These are phyloP conservation scores for Tetheella fluctuosa DNA, from an alignment of 2,888 invertebrate species.

Conservation along the genomic window DNA sequence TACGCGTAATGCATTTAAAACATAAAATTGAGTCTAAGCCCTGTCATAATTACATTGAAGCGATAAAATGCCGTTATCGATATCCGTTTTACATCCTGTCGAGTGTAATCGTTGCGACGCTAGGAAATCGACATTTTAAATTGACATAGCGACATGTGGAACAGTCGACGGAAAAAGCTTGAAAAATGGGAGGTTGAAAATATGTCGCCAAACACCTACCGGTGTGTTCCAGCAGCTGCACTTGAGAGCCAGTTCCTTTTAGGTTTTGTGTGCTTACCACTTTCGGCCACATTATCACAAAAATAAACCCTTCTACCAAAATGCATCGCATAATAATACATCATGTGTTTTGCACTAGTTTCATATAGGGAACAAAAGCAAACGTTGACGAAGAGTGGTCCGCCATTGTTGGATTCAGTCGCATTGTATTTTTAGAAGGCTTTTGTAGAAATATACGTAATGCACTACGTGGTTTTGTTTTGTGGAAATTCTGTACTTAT, in stretches of 20 bases:
- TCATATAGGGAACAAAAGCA: slow-evolving; percentile 2
- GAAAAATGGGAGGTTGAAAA: background rate
- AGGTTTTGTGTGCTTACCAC: too few species aligned
- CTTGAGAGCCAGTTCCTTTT: too few species aligned
- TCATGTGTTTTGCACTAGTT: background rate
- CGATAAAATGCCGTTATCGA: background rate
- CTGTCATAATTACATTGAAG: background rate
- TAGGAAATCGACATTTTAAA: slow-evolving; percentile 8
- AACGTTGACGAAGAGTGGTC: slow-evolving; percentile 2
- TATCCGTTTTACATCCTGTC: background rate
- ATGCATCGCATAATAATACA: background rate
- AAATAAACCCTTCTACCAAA: background rate
- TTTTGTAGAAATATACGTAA: background rate
- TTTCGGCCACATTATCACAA: too few species aligned
- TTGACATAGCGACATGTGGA: background rate
- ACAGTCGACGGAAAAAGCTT: background rate
- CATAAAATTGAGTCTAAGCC: background rate
- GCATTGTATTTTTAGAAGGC: slow-evolving; percentile 7
- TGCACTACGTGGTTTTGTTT: background rate
- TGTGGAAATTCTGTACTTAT: background rate
- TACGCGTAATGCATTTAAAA: background rate
- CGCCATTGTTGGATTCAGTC: background rate
- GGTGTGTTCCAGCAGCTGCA: too few species aligned
- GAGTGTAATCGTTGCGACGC: background rate
- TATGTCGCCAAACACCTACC: too few species aligned